Percentiles rank a stretch among this genome's conserved stretches.
Evolutionary conservation across 1,140 invertebrate genomes (phyloP).

Genomic region (Adoxophyes honmai): DNA sequence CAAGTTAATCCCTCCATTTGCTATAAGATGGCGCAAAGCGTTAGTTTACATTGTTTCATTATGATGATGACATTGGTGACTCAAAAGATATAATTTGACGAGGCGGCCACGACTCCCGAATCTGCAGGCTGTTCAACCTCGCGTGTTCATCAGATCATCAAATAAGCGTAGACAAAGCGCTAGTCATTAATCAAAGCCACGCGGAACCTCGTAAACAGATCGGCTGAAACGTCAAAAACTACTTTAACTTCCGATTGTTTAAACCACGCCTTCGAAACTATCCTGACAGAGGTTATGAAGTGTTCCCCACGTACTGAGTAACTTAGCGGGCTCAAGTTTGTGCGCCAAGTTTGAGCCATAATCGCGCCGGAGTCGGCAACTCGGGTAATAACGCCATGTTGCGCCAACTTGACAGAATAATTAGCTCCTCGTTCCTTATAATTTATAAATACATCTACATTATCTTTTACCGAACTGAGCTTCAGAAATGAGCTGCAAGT

Average conservation of each 20-base stretch:
- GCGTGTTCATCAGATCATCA: too few relatives aligned
- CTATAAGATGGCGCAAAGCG: too few relatives aligned
- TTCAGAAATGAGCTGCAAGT: constrained; percentile 1
- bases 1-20: too few relatives aligned
- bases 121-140: too few relatives aligned
- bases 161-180: background rate
- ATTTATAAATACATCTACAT: constrained; percentile 35
- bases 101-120: too few relatives aligned
- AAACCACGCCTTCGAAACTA: constrained; percentile 5
- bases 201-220: background rate
- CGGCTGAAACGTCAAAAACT: background rate
- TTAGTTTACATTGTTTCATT: too few relatives aligned
- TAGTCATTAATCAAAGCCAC: background rate
- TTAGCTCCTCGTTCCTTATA: constrained; percentile 35
- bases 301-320: constrained; percentile 15
- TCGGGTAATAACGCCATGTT: constrained; percentile 32
- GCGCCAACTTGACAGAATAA: constrained; percentile 48
- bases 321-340: constrained; percentile 18
- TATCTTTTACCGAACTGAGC: background rate
- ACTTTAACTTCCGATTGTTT: constrained; percentile 3
- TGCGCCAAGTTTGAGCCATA: constrained; percentile 30
- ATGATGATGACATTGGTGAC: too few relatives aligned
- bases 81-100: too few relatives aligned
- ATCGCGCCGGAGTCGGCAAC: constrained; percentile 28
- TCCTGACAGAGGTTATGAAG: constrained; percentile 13